Base-by-base conservation (phyloP, 2,888 invertebrate species). In the Cremastinae sp. region DNA sequence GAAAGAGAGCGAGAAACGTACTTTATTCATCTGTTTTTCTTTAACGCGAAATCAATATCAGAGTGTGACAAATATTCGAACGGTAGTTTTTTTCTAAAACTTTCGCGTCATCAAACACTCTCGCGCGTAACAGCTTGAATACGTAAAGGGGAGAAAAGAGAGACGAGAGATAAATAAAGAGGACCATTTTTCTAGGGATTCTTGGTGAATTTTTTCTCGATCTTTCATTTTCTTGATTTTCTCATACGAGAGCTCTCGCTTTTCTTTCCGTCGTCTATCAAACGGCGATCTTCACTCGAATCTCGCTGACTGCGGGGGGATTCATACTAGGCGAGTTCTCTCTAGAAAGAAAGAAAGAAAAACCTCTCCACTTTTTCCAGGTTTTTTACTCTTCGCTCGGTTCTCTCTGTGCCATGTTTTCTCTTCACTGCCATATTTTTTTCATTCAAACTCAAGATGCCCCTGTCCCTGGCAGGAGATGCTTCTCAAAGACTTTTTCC, bases 201-300 rank as follows among this genome's bases (percentile, higher is more conserved):
- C 37, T 73, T 59, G 28, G 45, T 14, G 4, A 7, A 16, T 76
- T 64, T 59, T 62, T 53, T 55, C 61, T 58, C 65, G 14, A 35
- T 51, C 18, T 45, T 53, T 59, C 28, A 45, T 68, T 47, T 47
- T 66, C 43, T 16, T 41, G 47, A 37, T 74, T 68, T 18, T 41
- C 35, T 18, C 37, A 39, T 39, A 8, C 43, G 45, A 47, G 20
- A 45, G 58, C 64, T 49, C 58, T 74, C 62, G 47, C 43, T 71
- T 74, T 71, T 79, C 73, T 82, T 83, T 84, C 12, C 12, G 82
- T 82, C 82, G 82, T 73, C 82, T 79, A 83, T 83, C 83, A 82
- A 83, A 83, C 75, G 53, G 77, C 78, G 79, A 83, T 81, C 79
- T 79, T 78, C 77, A 61, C 77, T 80, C 79, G 78, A 82, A 81